Conservation (phyloP, 2,797 vertebrate species). For the Ctenosaura bakeri region DNA sequence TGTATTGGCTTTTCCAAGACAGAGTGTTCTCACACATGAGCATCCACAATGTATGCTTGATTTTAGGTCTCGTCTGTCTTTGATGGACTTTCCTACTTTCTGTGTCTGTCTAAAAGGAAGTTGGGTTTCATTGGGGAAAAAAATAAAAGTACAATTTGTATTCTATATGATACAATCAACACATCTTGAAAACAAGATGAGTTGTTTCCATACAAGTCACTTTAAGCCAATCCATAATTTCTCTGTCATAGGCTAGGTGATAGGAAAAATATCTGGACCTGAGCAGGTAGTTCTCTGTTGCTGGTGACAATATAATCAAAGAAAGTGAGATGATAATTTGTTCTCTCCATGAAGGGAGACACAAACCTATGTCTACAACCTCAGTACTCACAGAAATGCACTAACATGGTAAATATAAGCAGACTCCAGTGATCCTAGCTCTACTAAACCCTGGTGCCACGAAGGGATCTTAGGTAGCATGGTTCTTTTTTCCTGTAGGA, state of each 20-base stretch:
- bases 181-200: not conserved
- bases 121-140: not conserved
- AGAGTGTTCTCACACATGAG: constrained; percentile 18
- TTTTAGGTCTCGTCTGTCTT: constrained; percentile 83
- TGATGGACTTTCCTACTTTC: not conserved
- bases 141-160: not conserved
- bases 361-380: not conserved
- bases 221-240: not conserved
- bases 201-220: not conserved
- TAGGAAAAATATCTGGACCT: not conserved
- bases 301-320: not conserved
- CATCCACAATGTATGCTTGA: constrained; percentile 69
- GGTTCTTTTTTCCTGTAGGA: rapidly evolving
- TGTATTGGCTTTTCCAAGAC: constrained; percentile 51
- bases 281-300: not conserved
- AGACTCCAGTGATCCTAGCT: not conserved
- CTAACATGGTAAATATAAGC: constrained; percentile 7
- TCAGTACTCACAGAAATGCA: not conserved
- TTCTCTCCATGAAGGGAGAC: not conserved
- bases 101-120: constrained; percentile 1
- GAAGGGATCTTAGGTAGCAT: not conserved
- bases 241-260: not conserved
- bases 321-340: not conserved
- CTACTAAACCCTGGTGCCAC: not conserved
- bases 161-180: not conserved